A percentile compares a stretch with the other conserved stretches of the same genome.
phyloP scores from a whole-genome alignment of 2,888 invertebrate species.

The Girardia tigrina region DNA sequence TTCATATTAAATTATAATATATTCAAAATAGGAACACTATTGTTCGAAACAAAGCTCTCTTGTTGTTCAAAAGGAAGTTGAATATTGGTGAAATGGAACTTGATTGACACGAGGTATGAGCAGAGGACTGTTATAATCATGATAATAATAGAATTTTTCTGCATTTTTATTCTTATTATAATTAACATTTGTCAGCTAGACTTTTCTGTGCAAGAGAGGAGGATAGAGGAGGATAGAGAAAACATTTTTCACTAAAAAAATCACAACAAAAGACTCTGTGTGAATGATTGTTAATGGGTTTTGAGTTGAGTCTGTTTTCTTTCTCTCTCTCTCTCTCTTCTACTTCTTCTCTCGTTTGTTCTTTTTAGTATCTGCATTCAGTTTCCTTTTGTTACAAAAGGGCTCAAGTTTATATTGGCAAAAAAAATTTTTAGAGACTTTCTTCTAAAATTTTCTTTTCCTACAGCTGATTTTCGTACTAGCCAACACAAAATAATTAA shows the following conservation, averaged over 20 bases:
- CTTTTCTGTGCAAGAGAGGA: neutral
- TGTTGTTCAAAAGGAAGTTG: conserved; percentile 19
- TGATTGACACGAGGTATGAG: conserved; percentile 20
- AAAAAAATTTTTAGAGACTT: neutral
- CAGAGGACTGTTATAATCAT: conserved; percentile 17
- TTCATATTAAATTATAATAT: conserved; percentile 20
- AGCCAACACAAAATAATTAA: neutral
- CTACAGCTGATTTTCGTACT: neutral
- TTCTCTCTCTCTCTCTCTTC: neutral
- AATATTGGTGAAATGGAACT: conserved; percentile 23
- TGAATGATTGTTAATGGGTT: neutral
- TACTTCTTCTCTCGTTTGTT: neutral
- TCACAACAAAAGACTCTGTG: neutral
- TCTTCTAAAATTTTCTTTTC: neutral
- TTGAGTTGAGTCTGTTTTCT: neutral
- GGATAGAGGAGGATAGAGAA: neutral
- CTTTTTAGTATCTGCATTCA: neutral
- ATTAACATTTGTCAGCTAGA: conserved; percentile 23
- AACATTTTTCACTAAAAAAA: neutral
- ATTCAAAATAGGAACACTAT: conserved; percentile 19
- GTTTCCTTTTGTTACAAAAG: neutral
- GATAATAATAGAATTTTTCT: conserved; percentile 18
- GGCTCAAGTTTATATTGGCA: neutral
- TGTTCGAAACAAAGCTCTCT: conserved; percentile 9
- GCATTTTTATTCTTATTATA: conserved; percentile 17